Percentiles rank a stretch among this genome's conserved stretches.
These are phyloP conservation scores for Rotaria magnacalcarata DNA, from an alignment of 2,888 invertebrate species.

Conservation along the genomic window DNA sequence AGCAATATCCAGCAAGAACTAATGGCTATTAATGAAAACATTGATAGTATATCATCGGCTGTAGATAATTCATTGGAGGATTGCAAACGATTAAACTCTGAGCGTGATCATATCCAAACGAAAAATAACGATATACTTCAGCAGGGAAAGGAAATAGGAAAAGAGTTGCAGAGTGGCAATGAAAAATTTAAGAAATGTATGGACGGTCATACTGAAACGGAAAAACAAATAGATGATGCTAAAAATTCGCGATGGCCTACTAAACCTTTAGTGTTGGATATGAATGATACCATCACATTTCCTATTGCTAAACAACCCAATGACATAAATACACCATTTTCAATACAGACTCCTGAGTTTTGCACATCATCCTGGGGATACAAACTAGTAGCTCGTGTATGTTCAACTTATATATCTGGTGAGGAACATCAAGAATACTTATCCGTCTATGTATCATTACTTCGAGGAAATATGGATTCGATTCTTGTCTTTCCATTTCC, in stretches of 20 bases:
- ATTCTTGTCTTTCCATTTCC: background rate
- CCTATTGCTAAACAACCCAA: background rate
- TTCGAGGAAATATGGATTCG: background rate
- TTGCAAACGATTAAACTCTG: background rate
- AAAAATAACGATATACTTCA: background rate
- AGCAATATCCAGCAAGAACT: too few species aligned
- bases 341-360: background rate
- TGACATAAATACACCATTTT: background rate
- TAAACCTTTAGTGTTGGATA: background rate
- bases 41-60: background rate
- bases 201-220: background rate
- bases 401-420: background rate
- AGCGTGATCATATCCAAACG: background rate
- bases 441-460: background rate
- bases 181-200: background rate
- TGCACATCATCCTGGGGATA: background rate
- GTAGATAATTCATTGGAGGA: background rate
- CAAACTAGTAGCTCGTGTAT: background rate
- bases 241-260: background rate
- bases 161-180: background rate
- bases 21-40: background rate
- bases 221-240: background rate
- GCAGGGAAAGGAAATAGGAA: background rate
- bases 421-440: background rate
- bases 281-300: background rate